Conservation (phyloP, 2,113 vertebrate genomes). For the Proterorhinus semilunaris region DNA sequence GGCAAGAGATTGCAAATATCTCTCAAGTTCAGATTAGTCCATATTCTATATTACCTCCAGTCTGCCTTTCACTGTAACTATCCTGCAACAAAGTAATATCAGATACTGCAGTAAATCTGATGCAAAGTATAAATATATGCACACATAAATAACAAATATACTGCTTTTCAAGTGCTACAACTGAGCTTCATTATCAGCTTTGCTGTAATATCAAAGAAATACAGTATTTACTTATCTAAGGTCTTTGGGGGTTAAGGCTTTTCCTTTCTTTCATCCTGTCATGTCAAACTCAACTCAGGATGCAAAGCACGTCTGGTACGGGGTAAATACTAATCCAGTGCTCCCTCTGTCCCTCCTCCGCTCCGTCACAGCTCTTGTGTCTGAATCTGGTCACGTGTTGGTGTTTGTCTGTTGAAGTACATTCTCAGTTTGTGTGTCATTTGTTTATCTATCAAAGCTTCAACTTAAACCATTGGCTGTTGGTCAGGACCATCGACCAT, state of each 20-base stretch:
- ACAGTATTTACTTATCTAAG: neutral
- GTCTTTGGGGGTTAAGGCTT: neutral
- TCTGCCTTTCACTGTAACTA: neutral
- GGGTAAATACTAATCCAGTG: conserved; percentile 71
- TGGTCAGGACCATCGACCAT: neutral
- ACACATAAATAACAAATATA: too few relatives aligned
- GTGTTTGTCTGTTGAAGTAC: conserved; percentile 66
- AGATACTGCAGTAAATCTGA: too few relatives aligned
- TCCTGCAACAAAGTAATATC: too few relatives aligned
- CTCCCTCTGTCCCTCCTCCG: neutral
- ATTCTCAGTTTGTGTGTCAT: conserved; percentile 39
- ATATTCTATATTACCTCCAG: neutral
- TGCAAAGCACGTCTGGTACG: conserved; percentile 67
- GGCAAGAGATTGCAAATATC: neutral
- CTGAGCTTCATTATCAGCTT: neutral
- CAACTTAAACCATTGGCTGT: conserved; percentile 16
- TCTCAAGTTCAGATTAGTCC: neutral
- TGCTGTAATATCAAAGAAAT: neutral
- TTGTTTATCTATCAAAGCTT: neutral
- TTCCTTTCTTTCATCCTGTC: conserved; percentile 21
- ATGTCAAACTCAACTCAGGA: conserved; percentile 16
- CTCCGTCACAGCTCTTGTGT: conserved; percentile 47
- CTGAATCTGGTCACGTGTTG: conserved; percentile 53
- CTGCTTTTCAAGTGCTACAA: too few relatives aligned
- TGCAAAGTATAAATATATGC: too few relatives aligned